phyloP scores from a whole-genome alignment of 2,797 vertebrate species.

The Acanthiza pusilla region DNA sequence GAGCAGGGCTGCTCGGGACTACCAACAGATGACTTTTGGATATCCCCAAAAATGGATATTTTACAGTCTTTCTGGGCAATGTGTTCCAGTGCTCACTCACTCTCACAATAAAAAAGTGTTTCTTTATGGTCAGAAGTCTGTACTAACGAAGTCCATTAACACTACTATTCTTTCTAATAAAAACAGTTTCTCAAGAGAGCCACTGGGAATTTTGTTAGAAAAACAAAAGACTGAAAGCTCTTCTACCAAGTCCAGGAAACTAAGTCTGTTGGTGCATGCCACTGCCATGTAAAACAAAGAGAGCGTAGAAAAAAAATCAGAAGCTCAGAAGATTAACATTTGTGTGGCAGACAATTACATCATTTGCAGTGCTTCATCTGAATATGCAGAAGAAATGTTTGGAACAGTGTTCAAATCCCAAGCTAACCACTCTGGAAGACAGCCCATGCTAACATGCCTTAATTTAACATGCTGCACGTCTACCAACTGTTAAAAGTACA shows the following conservation, averaged over 20 bases:
- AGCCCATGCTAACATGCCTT: conserved; percentile 8
- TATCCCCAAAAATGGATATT: neutral
- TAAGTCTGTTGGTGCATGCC: neutral
- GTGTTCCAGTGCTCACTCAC: neutral
- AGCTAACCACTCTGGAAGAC: conserved; percentile 5
- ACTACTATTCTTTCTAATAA: neutral
- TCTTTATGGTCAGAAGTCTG: neutral
- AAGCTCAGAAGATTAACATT: neutral
- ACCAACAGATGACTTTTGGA: neutral
- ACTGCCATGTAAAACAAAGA: neutral
- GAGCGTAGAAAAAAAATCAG: neutral
- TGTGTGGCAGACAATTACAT: neutral
- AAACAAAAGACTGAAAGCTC: neutral
- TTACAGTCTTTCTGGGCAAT: neutral
- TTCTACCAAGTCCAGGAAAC: neutral
- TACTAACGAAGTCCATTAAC: neutral
- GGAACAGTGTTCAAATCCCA: neutral
- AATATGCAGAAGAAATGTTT: conserved; percentile 1
- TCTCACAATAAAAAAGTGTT: neutral
- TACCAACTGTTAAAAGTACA: conserved; percentile 22
- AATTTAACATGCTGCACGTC: neutral
- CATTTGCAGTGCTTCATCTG: neutral
- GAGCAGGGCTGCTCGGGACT: neutral
- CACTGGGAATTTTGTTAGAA: neutral
- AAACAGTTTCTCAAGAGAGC: neutral